Base-by-base conservation (phyloP, 2,797 vertebrate genomes). In the Acrossocheilus fasciatus region DNA sequence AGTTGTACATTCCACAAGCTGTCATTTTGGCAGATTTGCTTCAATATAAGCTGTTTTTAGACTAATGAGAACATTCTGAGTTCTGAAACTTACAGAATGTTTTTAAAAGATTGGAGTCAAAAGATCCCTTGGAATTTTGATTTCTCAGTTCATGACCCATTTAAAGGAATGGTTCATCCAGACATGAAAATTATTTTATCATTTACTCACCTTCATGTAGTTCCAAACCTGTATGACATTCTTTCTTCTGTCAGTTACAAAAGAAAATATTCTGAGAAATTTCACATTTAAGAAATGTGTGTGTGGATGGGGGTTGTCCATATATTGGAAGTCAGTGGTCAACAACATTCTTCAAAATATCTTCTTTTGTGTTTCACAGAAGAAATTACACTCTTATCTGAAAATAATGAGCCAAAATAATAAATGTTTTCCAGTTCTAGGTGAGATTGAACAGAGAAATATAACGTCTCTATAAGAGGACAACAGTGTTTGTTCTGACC, bases 401-500 rank as follows among this genome's bases (percentile, higher is more conserved):
- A 39, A 23, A 52, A 7, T 7, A 20, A n/a, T 57, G 6, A 39
- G 18, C 50, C 73, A 34, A 34, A 34, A 12, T 52, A 20, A 47
- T n/a, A 14, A 23, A 30, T 47, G 45, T 77, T 77, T 78, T 78
- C 20, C 1, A 10, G 9, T 59, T 62, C 43, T 18, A 43, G 26
- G 4, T 11, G 15, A 18, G 39, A 26, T 64, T 45, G 39, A 59
- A 79, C 36, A 30, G 54, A 64, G 23, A 64, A 45, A 12, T 64
- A 45, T 36, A 41, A 41, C 45, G 57, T 62, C 8, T 81, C 26
- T 45, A 50, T 54, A 82, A 54, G 76, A 41, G 47, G 62, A 76
- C 64, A 79, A 86, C 47, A 41, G 5, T 34, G 26, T 82, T 88
- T 73, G 66, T 81, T 84, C 14, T 86, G 20, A 26, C 10, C 23